These are phyloP conservation scores for Lathamus discolor DNA, from an alignment of 2,113 vertebrate species.

Conservation along the genomic window DNA sequence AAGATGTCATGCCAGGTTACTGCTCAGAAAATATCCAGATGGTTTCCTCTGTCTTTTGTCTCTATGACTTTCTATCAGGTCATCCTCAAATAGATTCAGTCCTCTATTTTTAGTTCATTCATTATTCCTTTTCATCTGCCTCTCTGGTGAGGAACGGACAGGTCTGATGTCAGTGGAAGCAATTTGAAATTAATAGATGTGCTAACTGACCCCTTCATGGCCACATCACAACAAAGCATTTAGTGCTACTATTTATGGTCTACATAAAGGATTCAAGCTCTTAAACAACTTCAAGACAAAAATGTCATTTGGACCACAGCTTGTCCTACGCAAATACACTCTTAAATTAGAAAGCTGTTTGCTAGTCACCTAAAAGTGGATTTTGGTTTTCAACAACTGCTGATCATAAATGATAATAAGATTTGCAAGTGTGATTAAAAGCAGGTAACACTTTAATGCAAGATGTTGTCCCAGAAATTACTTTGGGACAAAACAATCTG, in stretches of 20 bases:
- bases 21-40: slow-evolving; percentile 49
- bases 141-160: slow-evolving; percentile 3
- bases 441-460: neutral
- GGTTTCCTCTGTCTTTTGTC: slow-evolving; percentile 14
- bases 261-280: neutral
- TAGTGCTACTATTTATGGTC: slow-evolving; percentile 32
- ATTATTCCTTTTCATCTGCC: slow-evolving; percentile 49
- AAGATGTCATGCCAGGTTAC: slow-evolving; percentile 26
- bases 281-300: slow-evolving; percentile 29
- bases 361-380: neutral
- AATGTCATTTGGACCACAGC: neutral
- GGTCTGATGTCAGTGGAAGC: slow-evolving; percentile 39
- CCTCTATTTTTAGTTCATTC: slow-evolving; percentile 62
- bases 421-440: neutral
- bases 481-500: neutral
- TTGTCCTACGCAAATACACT: neutral
- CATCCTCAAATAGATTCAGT: slow-evolving; percentile 53
- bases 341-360: neutral
- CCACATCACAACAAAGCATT: slow-evolving; percentile 19
- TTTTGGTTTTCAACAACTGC: neutral
- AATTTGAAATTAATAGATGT: slow-evolving; percentile 51
- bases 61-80: slow-evolving; percentile 44
- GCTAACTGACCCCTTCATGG: slow-evolving; percentile 28
- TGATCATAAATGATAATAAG: neutral
- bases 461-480: neutral